Percentiles rank a stretch among this genome's conserved stretches.
phyloP scores from a whole-genome alignment of 2,888 invertebrate species.

The Chydorus sphaericus region DNA sequence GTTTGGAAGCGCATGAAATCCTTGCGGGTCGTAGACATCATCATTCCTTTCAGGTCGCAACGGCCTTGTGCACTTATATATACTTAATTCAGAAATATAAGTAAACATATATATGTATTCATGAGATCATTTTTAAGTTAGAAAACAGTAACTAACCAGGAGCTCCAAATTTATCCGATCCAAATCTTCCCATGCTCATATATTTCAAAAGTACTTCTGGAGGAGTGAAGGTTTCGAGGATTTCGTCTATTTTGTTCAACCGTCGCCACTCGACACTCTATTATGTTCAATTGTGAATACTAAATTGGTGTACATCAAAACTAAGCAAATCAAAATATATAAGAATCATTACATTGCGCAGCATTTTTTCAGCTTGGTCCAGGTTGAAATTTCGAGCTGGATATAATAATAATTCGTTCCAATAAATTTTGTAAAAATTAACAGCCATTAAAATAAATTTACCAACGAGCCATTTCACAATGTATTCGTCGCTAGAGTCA shows the following conservation, averaged over 20 bases:
- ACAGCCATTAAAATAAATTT: too few relatives aligned
- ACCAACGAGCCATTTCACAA: constrained; percentile 71
- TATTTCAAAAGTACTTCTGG: constrained; percentile 47
- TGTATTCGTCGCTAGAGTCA: constrained; percentile 61
- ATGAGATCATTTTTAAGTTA: too few relatives aligned
- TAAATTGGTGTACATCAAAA: too few relatives aligned
- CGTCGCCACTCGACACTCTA: constrained; percentile 63
- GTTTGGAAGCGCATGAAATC: constrained; percentile 54
- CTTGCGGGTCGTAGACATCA: constrained; percentile 53
- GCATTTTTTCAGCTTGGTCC: constrained; percentile 80
- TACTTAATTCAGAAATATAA: constrained; percentile 36
- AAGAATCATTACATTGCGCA: constrained; percentile 72
- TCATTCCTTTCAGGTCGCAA: constrained; percentile 62
- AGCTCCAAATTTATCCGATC: constrained; percentile 69
- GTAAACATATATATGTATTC: background rate
- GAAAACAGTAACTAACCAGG: constrained; percentile 52
- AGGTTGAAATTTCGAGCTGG: constrained; percentile 74
- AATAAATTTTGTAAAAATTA: too few relatives aligned
- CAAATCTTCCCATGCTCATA: constrained; percentile 61
- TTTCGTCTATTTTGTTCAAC: constrained; percentile 52
- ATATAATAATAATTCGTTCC: constrained; percentile 31
- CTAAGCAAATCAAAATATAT: too few relatives aligned
- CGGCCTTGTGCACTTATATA: constrained; percentile 66
- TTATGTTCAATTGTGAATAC: too few relatives aligned
- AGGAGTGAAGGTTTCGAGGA: constrained; percentile 18